These are phyloP conservation scores for Melanotaenia maccullochi DNA, from an alignment of 2,797 vertebrate genomes.

Conservation along the genomic window DNA sequence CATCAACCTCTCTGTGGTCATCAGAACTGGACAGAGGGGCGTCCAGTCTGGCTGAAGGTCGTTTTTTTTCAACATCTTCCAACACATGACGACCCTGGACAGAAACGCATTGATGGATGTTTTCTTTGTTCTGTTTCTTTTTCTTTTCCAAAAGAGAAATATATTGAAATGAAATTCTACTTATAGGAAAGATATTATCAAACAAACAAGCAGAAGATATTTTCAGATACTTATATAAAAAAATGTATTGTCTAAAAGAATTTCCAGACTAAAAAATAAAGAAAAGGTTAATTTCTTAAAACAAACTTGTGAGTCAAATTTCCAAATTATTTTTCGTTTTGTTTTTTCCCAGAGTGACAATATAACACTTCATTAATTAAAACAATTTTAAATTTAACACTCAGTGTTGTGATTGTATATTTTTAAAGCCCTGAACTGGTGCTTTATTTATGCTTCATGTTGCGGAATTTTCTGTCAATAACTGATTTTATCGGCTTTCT, in stretches of 20 bases:
- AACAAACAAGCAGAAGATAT: slow-evolving; percentile 85
- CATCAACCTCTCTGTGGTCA: slow-evolving; percentile 70
- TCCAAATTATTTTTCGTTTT: slow-evolving; percentile 74
- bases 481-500: too few relatives aligned
- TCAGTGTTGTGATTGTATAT: slow-evolving; percentile 56
- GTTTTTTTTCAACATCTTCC: not conserved
- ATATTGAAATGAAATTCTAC: slow-evolving; percentile 81
- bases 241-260: slow-evolving; percentile 75
- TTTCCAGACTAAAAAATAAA: slow-evolving; percentile 51
- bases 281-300: slow-evolving; percentile 75
- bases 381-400: slow-evolving; percentile 63
- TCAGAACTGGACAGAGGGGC: slow-evolving; percentile 65
- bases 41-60: slow-evolving; percentile 11
- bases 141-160: slow-evolving; percentile 72
- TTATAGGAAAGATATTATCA: slow-evolving; percentile 78
- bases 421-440: slow-evolving; percentile 12
- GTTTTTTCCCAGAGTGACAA: slow-evolving; percentile 67
- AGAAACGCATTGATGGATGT: slow-evolving; percentile 74
- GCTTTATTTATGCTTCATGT: not conserved
- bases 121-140: slow-evolving; percentile 44
- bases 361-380: slow-evolving; percentile 74
- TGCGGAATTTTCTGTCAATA: too few relatives aligned
- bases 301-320: slow-evolving; percentile 65
- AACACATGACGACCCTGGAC: slow-evolving; percentile 62
- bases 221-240: slow-evolving; percentile 82